Base-by-base conservation (phyloP, 2,888 invertebrate species). In the Cheilosia urbana region DNA sequence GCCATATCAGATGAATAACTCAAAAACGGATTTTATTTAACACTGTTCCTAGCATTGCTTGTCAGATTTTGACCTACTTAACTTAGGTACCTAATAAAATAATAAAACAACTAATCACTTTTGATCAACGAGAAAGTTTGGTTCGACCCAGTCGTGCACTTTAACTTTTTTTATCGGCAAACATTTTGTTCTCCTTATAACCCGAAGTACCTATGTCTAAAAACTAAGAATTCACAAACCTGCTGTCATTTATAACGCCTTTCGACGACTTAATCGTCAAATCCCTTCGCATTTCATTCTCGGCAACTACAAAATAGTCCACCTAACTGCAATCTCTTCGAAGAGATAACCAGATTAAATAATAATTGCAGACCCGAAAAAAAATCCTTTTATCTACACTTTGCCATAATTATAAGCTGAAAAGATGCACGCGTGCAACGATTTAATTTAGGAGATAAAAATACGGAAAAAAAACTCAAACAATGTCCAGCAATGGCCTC, bases 301-400 rank as follows among this genome's bases (percentile, higher is more conserved):
- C 17, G 7, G n/a, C 21, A 24, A 15, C 15, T 58, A 37, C 37
- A 11, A 58, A 15, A 40, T 30, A 58, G 21, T 58, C 17, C 40
- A 60, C 7, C 47, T 47, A 65, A 49, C 42, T 72, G 51, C 62
- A 72, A 62, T 53, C 42, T 30, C 27, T n/a, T 53, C 40, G 6
- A 3, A 71, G n/a, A 72, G 73, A 66, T 80, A 68, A 73, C 66
- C 60, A 66, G 66, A 73, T 80, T 66, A 80, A 68, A 73, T 47
- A 68, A 73, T 47, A 73, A 73, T 68, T 60, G 80, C 66, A 68
- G 15, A 66, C 30, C 37, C 17, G 6, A 9, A 30, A 30, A 9
- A 49, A 58, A 72, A 79, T 79, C 80, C 66, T 66, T 80, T 80
- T 62, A 73, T 73, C 80, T 53, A 40, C 58, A 60, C 58, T 6